A percentile compares a stretch with the other conserved stretches of the same genome.
Evolutionary conservation across 1,140 invertebrate species (phyloP).

Genomic region (Drosophila kikkawai): DNA sequence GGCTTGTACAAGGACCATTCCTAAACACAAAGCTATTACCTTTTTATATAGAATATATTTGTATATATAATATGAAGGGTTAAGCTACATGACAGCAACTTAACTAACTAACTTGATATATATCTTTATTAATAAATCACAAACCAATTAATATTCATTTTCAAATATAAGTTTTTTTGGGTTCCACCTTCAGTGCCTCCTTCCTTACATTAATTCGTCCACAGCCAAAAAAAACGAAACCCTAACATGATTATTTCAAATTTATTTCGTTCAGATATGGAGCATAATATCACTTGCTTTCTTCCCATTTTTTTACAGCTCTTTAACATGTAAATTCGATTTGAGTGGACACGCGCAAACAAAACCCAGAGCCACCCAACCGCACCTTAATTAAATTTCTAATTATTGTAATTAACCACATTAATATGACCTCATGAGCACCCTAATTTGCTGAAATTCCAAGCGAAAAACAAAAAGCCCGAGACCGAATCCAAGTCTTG

Average conservation of each 20-base stretch:
- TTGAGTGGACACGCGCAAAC: constrained; percentile 48
- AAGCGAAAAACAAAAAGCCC: constrained; percentile 48
- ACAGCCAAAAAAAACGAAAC: constrained; percentile 4
- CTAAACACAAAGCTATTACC: constrained; percentile 17
- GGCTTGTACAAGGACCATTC: constrained; percentile 17
- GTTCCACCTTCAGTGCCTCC: constrained; percentile 13
- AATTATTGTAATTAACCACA: constrained; percentile 84
- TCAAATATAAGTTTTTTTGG: no score
- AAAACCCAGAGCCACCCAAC: constrained; percentile 31
- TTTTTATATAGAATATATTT: no score
- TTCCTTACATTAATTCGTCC: neutral
- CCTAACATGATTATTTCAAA: constrained; percentile 65
- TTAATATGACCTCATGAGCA: constrained; percentile 83
- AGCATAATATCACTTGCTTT: constrained; percentile 46
- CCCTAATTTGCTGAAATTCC: constrained; percentile 79
- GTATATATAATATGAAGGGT: constrained; percentile 12
- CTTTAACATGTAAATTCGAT: constrained; percentile 83
- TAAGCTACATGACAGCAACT: constrained; percentile 22
- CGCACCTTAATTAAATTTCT: constrained; percentile 82
- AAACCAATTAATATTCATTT: constrained; percentile 11
- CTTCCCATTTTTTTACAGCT: constrained; percentile 62
- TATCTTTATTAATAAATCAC: neutral
- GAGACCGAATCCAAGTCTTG: constrained; percentile 34
- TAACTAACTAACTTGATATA: neutral
- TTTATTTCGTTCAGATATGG: constrained; percentile 59